Conservation (phyloP, 2,888 invertebrate species). For the Amiota minor region DNA sequence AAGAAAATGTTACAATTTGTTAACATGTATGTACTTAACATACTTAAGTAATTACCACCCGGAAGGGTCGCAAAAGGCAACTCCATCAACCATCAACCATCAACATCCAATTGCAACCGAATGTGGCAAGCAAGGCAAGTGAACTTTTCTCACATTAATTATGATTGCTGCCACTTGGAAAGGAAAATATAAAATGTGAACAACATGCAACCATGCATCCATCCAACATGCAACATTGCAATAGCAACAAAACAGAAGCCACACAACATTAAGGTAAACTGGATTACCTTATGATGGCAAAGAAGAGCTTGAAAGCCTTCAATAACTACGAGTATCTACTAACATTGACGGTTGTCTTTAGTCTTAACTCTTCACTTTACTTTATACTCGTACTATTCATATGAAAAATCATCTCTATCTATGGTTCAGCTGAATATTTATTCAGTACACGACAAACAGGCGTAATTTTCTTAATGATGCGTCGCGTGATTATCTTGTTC, state of each 20-base stretch:
- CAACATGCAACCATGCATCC: no score
- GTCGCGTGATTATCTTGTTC: constrained; percentile 64
- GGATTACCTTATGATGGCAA: neutral
- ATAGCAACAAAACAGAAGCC: neutral
- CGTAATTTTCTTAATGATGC: constrained; percentile 65
- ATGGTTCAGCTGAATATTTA: no score
- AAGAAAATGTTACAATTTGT: constrained; percentile 13
- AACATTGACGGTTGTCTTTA: no score
- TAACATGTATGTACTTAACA: constrained; percentile 19
- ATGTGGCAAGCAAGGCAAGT: constrained; percentile 23
- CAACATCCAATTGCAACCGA: neutral
- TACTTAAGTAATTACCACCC: constrained; percentile 21
- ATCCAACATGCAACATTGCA: neutral
- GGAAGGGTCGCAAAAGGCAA: no score
- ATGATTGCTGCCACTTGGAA: constrained; percentile 48
- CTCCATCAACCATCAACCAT: no score
- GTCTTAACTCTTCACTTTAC: no score
- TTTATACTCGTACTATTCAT: no score
- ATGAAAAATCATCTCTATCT: no score
- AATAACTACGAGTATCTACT: neutral
- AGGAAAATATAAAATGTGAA: no score
- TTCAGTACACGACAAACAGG: constrained; percentile 3
- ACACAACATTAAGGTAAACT: neutral
- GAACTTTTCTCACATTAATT: constrained; percentile 63
- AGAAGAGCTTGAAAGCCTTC: constrained; percentile 8